Evolutionary conservation across 2,797 vertebrate genomes (phyloP).

Genomic region (Parauchenoglanis ngamensis): DNA sequence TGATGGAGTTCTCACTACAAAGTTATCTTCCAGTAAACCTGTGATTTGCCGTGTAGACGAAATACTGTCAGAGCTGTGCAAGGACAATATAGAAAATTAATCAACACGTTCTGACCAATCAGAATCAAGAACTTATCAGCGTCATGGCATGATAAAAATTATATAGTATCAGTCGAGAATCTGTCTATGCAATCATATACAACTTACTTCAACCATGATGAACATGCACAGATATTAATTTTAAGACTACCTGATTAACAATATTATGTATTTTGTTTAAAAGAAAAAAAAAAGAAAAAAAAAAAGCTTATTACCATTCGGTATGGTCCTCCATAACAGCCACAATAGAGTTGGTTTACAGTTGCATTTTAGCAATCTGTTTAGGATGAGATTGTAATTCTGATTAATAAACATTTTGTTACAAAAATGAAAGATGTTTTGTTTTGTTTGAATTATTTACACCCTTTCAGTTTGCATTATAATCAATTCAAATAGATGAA

Average conservation of each 20-base stretch:
- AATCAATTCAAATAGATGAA: neutral
- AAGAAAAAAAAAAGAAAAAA: neutral
- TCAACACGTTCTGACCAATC: neutral
- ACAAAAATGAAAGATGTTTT: neutral
- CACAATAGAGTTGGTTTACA: neutral
- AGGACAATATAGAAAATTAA: neutral
- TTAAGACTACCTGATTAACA: neutral
- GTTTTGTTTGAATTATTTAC: neutral
- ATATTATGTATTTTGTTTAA: neutral
- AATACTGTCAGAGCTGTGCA: neutral
- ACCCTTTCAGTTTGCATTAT: neutral
- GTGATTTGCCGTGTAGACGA: neutral
- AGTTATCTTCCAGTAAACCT: neutral
- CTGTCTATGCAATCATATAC: neutral
- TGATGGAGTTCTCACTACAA: neutral
- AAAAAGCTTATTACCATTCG: neutral
- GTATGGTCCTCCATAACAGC: neutral
- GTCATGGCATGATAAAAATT: neutral
- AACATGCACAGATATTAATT: neutral
- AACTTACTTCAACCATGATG: neutral
- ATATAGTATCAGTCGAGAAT: neutral
- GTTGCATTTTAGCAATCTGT: neutral
- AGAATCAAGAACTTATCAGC: neutral
- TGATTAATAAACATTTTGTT: neutral
- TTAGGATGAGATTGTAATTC: neutral